phyloP scores from a whole-genome alignment of 2,113 vertebrate species.

The Tupaia tana region DNA sequence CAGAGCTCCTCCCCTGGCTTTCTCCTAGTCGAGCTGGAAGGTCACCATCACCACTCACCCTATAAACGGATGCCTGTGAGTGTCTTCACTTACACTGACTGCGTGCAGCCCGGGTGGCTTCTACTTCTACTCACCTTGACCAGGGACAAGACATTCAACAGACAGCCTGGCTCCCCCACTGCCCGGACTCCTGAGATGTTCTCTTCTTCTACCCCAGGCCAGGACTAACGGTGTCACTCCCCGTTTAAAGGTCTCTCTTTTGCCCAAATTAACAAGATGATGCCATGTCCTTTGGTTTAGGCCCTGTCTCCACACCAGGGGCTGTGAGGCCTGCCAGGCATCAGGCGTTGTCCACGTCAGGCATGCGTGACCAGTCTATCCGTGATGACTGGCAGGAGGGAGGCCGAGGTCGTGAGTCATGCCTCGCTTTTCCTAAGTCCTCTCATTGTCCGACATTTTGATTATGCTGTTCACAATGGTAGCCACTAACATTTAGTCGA shows the following conservation, averaged over 20 bases:
- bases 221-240: not conserved
- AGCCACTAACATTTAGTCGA: not conserved
- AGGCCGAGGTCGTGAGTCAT: not conserved
- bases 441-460: not conserved
- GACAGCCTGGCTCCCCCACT: not conserved
- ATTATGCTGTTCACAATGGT: not conserved
- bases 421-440: not conserved
- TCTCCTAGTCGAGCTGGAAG: not conserved
- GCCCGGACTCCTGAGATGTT: not conserved
- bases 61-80: no score
- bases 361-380: not conserved
- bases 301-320: not conserved
- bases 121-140: not conserved
- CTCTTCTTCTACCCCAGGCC: not conserved
- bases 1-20: not conserved
- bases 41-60: not conserved
- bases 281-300: not conserved
- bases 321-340: not conserved
- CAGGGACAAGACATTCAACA: not conserved
- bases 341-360: not conserved
- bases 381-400: rapidly evolving
- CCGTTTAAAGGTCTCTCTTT: not conserved
- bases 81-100: not conserved
- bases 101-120: not conserved
- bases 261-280: not conserved